These are phyloP conservation scores for Acipenser oxyrinchus DNA, from an alignment of 2,797 vertebrate species.

Conservation along the genomic window DNA sequence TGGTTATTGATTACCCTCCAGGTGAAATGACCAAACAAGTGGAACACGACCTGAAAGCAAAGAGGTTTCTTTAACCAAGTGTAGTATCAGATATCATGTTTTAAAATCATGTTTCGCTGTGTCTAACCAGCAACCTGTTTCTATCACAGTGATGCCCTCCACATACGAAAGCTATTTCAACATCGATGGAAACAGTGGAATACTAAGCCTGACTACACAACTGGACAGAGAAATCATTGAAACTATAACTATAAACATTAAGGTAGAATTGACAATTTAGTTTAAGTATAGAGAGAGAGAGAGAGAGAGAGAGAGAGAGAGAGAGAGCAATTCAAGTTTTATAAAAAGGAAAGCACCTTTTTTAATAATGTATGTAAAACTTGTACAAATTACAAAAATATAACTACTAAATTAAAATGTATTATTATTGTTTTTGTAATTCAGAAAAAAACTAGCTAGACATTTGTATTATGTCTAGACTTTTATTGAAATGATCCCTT, in stretches of 20 bases:
- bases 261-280: slow-evolving; percentile 41
- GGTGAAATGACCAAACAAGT: too few relatives aligned
- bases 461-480: too few relatives aligned
- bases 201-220: slow-evolving; percentile 36
- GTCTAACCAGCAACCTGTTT: background rate
- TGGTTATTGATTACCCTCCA: too few relatives aligned
- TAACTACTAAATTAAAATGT: background rate
- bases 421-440: background rate
- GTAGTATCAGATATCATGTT: too few relatives aligned
- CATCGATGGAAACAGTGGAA: slow-evolving; percentile 41
- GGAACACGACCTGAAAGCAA: too few relatives aligned
- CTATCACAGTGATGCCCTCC: slow-evolving; percentile 49
- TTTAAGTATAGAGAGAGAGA: background rate
- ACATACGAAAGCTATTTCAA: slow-evolving; percentile 33
- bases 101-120: too few relatives aligned
- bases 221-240: slow-evolving; percentile 59
- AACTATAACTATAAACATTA: slow-evolving; percentile 44
- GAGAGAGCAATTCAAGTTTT: background rate
- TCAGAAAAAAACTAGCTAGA: too few relatives aligned
- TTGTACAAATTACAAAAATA: background rate
- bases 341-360: too few relatives aligned
- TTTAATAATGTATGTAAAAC: background rate
- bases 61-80: too few relatives aligned
- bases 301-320: background rate
- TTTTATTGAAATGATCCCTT: too few relatives aligned